Conservation (phyloP, 1,140 invertebrate genomes). For the Drosophila sechellia region DNA sequence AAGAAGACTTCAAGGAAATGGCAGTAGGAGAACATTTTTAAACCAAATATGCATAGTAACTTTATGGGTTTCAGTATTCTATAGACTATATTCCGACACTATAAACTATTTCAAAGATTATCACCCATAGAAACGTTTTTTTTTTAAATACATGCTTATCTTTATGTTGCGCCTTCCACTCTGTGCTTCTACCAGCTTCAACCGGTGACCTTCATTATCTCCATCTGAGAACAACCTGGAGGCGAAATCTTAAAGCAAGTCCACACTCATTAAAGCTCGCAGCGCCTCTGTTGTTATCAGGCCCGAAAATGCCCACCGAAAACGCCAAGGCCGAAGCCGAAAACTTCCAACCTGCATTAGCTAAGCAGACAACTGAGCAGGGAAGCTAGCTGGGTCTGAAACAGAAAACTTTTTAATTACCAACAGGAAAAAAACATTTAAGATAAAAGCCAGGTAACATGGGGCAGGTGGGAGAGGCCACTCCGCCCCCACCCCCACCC, state of each 20-base stretch:
- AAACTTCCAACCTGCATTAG: slow-evolving; percentile 61
- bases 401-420: slow-evolving; percentile 62
- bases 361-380: slow-evolving; percentile 41
- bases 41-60: too few species aligned
- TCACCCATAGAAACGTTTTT: neutral
- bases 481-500: too few species aligned
- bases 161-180: neutral
- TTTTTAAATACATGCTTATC: slow-evolving; percentile 4
- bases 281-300: slow-evolving; percentile 22
- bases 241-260: slow-evolving; percentile 30
- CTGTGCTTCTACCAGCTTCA: neutral
- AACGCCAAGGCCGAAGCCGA: slow-evolving; percentile 51
- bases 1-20: neutral
- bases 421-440: slow-evolving; percentile 63
- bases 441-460: slow-evolving; percentile 41
- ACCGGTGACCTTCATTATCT: slow-evolving; percentile 37
- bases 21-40: too few species aligned
- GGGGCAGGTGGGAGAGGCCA: neutral
- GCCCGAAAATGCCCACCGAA: slow-evolving; percentile 6
- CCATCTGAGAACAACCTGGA: slow-evolving; percentile 3
- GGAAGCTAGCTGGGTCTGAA: slow-evolving; percentile 10
- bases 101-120: neutral
- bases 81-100: too few species aligned
- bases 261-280: slow-evolving; percentile 27
- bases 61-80: too few species aligned